Evolutionary conservation across 2,888 invertebrate species (phyloP), one percentile per base, ranked within the genome.

Genomic region (Yponomeuta malinellus): DNA sequence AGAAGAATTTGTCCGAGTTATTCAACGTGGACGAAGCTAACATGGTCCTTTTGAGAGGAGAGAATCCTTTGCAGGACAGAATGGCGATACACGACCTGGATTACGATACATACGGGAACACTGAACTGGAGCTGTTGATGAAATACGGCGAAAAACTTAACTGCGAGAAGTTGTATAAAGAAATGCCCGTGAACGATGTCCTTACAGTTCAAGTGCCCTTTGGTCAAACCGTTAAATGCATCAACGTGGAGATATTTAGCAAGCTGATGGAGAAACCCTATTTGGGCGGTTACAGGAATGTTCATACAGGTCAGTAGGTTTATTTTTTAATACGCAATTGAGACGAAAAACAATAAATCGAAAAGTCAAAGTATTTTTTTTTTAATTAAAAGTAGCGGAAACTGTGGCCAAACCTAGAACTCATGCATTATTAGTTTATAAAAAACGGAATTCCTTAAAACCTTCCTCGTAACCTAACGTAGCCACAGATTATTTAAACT

Each of bases 201-300:
- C 74, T 93, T 70, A 87, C 86, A 23, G 90, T 93, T 3, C 82
- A 82, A 72, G 88, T 93, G 31, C 90, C 89, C 0, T 85, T 87
- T 73, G 93, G 91, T 4, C 79, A 75, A 70, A 84, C 83, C 2
- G 63, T 84, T 2, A 91, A 88, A 74, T 85, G 88, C 76, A 79
- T 93, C 10, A 93, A 90, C 75, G 93, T 93, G 15, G 93, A 93
- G 83, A 83, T 93, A 79, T 91, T 90, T 75, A 86, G 83, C 10
- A 83, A 87, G 37, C 83, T 83, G 0, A 95, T 95, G 63, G 81
- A 91, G 64, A 98, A 97, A 81, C 96, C 97, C 0, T 96, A 95
- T 87, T 86, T 96, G 75, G 97, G 97, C 70, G 98, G 98, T 52
- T 98, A 96, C 86, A 92, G 93, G 73, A 94, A 98, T 83, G 93